A percentile compares a stretch with the other conserved stretches of the same genome.
Conservation (phyloP, 1,140 invertebrate genomes). For the Aricia agestis region DNA sequence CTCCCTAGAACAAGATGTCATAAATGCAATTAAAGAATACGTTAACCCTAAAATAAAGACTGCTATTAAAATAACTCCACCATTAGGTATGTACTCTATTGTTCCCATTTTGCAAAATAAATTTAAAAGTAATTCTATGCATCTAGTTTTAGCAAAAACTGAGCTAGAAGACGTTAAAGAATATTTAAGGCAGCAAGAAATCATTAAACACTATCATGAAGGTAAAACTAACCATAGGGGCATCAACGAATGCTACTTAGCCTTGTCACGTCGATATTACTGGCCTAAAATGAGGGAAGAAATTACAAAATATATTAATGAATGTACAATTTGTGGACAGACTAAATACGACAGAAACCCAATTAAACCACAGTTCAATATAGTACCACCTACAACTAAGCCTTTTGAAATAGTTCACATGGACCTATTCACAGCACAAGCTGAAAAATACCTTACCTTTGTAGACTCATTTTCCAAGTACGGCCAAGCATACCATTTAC, state of each 20-base stretch:
- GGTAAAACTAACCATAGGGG: slow-evolving; percentile 35
- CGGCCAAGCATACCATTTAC: slow-evolving; percentile 28
- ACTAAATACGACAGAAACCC: slow-evolving; percentile 31
- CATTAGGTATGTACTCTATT: slow-evolving; percentile 20
- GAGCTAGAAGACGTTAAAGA: slow-evolving; percentile 31
- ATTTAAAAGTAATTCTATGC: slow-evolving; percentile 25
- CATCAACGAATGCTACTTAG: slow-evolving; percentile 29
- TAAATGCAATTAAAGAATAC: slow-evolving; percentile 26
- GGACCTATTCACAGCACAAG: slow-evolving; percentile 22
- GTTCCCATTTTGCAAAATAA: slow-evolving; percentile 24
- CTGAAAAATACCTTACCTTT: slow-evolving; percentile 24
- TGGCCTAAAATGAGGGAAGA: slow-evolving; percentile 33
- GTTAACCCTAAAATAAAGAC: slow-evolving; percentile 23
- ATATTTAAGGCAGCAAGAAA: slow-evolving; percentile 27
- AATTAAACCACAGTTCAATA: slow-evolving; percentile 26
- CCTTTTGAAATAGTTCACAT: slow-evolving; percentile 28
- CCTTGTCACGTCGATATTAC: slow-evolving; percentile 29
- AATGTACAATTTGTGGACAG: slow-evolving; percentile 28
- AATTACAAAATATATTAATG: slow-evolving; percentile 27
- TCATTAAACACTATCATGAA: slow-evolving; percentile 32
- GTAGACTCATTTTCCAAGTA: slow-evolving; percentile 30
- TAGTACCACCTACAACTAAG: slow-evolving; percentile 29
- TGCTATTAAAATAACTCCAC: slow-evolving; percentile 22
- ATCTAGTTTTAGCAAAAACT: slow-evolving; percentile 24
- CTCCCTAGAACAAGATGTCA: slow-evolving; percentile 22